Percentiles rank a stretch among this genome's conserved stretches.
These are phyloP conservation scores for Morone chrysops DNA, from an alignment of 2,113 vertebrate genomes.

Conservation along the genomic window DNA sequence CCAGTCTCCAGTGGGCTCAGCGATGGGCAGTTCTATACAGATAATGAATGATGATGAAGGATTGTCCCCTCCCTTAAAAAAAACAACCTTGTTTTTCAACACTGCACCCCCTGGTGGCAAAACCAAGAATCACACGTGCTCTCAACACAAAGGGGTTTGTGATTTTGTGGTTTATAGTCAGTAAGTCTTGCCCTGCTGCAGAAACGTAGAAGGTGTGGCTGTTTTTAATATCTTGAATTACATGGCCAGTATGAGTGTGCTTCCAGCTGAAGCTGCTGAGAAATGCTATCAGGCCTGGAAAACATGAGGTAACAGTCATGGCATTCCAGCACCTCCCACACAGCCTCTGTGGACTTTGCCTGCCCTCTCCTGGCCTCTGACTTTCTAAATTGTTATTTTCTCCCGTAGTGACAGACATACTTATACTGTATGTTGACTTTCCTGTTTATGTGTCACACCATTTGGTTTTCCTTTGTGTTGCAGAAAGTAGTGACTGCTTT, in stretches of 20 bases:
- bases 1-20: too few relatives aligned
- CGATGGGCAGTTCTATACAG: neutral
- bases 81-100: neutral
- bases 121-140: neutral
- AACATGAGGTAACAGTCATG: slow-evolving; percentile 49
- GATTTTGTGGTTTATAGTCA: neutral
- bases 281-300: slow-evolving; percentile 55
- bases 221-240: slow-evolving; percentile 16
- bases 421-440: neutral
- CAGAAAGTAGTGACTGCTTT: slow-evolving; percentile 93
- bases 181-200: neutral
- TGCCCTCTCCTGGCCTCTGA: slow-evolving; percentile 60
- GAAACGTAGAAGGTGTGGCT: neutral
- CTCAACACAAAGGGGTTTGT: neutral
- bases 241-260: neutral
- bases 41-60: neutral
- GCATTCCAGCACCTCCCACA: slow-evolving; percentile 36
- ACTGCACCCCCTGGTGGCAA: slow-evolving; percentile 59
- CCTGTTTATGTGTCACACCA: neutral
- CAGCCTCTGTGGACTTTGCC: slow-evolving; percentile 25
- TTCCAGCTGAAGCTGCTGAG: slow-evolving; percentile 36
- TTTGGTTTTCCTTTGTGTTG: slow-evolving; percentile 28
- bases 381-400: neutral
- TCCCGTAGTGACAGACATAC: neutral
- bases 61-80: neutral